Evolutionary conservation across 2,888 invertebrate genomes (phyloP).

Genomic region (Hirtodrosophila duncani): DNA sequence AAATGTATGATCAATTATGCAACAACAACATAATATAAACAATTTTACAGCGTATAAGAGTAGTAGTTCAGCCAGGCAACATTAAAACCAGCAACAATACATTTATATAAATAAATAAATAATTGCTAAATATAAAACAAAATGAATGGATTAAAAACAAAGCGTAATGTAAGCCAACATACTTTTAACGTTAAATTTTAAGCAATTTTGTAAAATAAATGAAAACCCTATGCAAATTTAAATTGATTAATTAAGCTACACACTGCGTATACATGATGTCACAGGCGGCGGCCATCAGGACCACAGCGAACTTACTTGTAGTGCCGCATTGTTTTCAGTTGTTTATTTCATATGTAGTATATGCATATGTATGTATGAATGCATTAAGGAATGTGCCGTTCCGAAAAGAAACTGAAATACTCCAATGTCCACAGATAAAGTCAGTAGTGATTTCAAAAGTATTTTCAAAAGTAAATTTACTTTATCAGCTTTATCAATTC

Average conservation of each 20-base stretch:
- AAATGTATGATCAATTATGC: constrained; percentile 48
- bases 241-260: constrained; percentile 50
- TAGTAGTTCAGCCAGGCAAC: constrained; percentile 45
- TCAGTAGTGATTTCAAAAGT: too few species aligned
- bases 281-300: too few species aligned
- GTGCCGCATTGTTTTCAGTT: too few species aligned
- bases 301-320: too few species aligned
- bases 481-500: too few species aligned
- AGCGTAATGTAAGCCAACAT: constrained; percentile 64
- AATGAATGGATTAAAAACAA: constrained; percentile 58
- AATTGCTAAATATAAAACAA: constrained; percentile 34
- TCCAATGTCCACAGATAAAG: too few species aligned
- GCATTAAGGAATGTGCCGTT: too few species aligned
- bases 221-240: constrained; percentile 61
- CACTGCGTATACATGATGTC: too few species aligned
- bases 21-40: constrained; percentile 23
- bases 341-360: too few species aligned
- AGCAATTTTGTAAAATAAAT: constrained; percentile 69
- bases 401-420: too few species aligned
- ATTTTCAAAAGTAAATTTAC: too few species aligned
- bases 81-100: constrained; percentile 21
- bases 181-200: constrained; percentile 61
- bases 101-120: constrained; percentile 8
- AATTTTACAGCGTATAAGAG: constrained; percentile 41
- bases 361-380: too few species aligned